Conservation (phyloP, 2,888 invertebrate species). For the Aspidiotus rigidus region DNA sequence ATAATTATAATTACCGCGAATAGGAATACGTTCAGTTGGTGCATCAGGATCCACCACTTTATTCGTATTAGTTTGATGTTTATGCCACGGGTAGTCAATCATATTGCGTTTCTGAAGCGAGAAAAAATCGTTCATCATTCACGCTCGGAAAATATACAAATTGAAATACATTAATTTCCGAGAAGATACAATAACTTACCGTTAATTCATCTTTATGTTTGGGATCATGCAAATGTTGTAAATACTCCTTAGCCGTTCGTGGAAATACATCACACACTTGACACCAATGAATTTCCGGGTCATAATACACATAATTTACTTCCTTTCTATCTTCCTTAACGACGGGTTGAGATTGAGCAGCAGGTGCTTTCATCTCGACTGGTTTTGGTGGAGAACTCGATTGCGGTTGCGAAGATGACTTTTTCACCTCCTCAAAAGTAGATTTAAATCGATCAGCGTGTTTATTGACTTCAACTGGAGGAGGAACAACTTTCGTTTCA, state of each 20-base stretch:
- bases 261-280: conserved; percentile 77
- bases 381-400: neutral
- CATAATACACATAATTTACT: conserved; percentile 69
- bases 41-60: conserved; percentile 53
- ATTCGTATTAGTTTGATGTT: conserved; percentile 45
- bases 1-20: conserved; percentile 53
- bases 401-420: neutral
- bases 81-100: conserved; percentile 68
- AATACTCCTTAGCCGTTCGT: conserved; percentile 72
- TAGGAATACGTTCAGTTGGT: conserved; percentile 68
- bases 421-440: neutral
- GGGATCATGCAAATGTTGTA: conserved; percentile 70
- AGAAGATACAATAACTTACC: conserved; percentile 38
- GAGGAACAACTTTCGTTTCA: neutral
- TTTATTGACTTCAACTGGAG: neutral
- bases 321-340: neutral
- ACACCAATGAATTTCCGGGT: conserved; percentile 87
- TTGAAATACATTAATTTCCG: neutral
- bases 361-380: neutral
- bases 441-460: neutral
- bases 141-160: neutral
- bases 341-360: neutral
- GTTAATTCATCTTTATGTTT: conserved; percentile 57
- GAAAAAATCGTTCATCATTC: conserved; percentile 21
- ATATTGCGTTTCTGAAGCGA: conserved; percentile 49